A percentile compares a stretch with the other conserved stretches of the same genome.
phyloP scores from a whole-genome alignment of 2,113 vertebrate genomes.

The Climacteris rufus region DNA sequence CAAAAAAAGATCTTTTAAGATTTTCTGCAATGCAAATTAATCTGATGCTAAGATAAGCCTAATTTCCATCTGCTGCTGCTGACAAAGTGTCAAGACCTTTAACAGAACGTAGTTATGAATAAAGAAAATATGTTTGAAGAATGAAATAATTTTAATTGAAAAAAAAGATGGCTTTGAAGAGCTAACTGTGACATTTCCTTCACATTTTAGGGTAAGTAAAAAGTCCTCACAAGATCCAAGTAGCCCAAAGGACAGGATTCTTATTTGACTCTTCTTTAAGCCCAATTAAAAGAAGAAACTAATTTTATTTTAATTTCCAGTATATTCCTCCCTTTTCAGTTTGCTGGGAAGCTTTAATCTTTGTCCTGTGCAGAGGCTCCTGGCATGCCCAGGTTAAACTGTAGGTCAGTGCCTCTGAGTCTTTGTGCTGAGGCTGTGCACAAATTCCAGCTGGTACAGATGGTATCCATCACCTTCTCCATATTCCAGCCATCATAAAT shows the following conservation, averaged over 20 bases:
- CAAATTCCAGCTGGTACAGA: background rate
- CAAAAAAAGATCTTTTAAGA: background rate
- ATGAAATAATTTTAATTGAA: background rate
- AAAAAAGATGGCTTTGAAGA: background rate
- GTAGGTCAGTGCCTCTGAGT: background rate
- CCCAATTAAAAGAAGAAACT: background rate
- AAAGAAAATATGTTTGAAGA: background rate
- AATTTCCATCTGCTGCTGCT: background rate
- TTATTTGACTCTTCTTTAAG: background rate
- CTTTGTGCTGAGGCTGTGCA: background rate
- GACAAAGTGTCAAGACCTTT: background rate
- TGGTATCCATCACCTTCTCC: background rate
- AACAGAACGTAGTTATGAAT: background rate
- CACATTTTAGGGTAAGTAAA: background rate
- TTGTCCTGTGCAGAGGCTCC: background rate
- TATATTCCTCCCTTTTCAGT: background rate
- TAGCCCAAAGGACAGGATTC: background rate
- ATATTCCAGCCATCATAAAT: background rate
- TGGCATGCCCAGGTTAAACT: background rate
- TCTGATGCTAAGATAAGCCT: background rate
- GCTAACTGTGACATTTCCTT: background rate
- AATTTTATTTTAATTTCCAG: background rate
- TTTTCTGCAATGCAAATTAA: background rate
- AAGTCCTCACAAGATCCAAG: background rate
- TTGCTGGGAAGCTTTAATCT: background rate